Conservation (phyloP, 2,113 vertebrate genomes). For the Noctilio leporinus region DNA sequence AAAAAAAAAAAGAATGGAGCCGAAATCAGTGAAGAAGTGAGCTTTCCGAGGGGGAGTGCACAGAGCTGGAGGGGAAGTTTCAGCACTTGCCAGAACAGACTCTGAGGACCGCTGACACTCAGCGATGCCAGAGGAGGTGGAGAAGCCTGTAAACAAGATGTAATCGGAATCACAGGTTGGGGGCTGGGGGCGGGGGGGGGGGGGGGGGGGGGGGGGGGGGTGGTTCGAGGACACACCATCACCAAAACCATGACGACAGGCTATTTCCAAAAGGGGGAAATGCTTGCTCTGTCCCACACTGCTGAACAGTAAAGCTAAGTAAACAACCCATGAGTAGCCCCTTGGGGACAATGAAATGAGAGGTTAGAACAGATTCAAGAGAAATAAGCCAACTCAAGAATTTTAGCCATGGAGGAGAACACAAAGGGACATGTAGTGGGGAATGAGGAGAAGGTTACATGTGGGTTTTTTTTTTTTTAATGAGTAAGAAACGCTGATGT, state of each 20-base stretch:
- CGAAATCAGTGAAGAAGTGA: background rate
- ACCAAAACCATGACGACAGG: background rate
- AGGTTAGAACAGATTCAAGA: background rate
- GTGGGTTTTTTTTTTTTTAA: background rate
- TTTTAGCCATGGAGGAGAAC: background rate
- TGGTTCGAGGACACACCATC: background rate
- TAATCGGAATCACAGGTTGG: background rate
- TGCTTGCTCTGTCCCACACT: background rate
- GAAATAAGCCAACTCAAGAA: background rate
- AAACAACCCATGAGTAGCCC: background rate
- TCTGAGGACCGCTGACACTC: background rate
- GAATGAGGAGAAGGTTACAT: background rate
- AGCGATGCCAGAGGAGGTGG: background rate
- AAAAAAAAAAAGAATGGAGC: fast-evolving
- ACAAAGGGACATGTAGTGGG: background rate
- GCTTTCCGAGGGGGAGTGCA: background rate
- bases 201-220: too few relatives aligned
- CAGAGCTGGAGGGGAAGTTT: background rate
- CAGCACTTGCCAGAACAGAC: background rate
- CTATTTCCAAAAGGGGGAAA: background rate
- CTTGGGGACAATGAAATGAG: background rate
- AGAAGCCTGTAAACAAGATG: background rate
- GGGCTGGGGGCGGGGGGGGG: too few relatives aligned
- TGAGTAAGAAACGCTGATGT: background rate
- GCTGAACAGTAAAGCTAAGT: background rate